Percentiles rank a stretch among this genome's conserved stretches.
Evolutionary conservation across 1,140 invertebrate genomes (phyloP).

Genomic region (Amphibalanus amphitrite): DNA sequence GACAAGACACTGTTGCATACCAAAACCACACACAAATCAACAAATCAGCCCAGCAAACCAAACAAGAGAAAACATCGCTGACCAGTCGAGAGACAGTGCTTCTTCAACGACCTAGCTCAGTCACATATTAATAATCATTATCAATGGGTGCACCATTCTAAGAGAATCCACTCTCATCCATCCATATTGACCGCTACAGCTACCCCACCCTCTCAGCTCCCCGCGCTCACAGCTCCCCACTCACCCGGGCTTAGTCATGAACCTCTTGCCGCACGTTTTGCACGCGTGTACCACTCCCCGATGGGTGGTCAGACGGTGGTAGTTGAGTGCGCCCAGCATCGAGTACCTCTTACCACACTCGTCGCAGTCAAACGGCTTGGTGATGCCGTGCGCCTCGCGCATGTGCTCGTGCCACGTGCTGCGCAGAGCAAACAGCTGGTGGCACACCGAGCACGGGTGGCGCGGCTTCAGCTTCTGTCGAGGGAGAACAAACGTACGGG

Average conservation of each 20-base stretch:
- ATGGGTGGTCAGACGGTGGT: background rate
- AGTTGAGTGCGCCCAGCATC: conserved; percentile 4
- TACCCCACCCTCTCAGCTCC: no score
- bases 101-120: no score
- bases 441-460: conserved; percentile 1
- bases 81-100: no score
- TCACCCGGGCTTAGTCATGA: conserved; percentile 4
- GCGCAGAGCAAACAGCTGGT: background rate
- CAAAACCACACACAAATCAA: no score
- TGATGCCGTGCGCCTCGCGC: background rate
- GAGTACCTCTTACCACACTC: background rate
- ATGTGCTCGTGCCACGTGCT: conserved; percentile 5
- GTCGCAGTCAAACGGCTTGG: conserved; percentile 2
- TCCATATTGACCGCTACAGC: no score
- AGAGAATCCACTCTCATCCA: no score
- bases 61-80: no score
- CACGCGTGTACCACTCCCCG: conserved; percentile 3
- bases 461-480: conserved; percentile 3
- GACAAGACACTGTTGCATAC: no score
- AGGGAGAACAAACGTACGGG: background rate
- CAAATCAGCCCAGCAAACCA: no score
- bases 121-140: no score
- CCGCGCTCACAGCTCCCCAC: background rate
- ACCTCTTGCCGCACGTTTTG: background rate
- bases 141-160: no score